These are phyloP conservation scores for Scaeva pyrastri DNA, from an alignment of 2,888 invertebrate species.

Conservation along the genomic window DNA sequence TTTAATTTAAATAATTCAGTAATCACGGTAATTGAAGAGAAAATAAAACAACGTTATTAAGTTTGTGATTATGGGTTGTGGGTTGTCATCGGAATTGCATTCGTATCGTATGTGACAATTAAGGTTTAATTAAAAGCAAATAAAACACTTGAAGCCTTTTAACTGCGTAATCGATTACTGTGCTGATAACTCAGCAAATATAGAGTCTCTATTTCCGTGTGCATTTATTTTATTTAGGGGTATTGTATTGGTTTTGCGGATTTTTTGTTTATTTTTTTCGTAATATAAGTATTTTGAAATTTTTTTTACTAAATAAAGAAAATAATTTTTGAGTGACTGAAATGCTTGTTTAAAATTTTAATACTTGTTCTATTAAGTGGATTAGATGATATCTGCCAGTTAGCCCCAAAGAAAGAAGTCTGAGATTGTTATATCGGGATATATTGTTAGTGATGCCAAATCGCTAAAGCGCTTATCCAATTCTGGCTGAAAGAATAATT, in stretches of 20 bases:
- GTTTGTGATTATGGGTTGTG: not conserved
- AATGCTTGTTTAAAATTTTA: too few species aligned
- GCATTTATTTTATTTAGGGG: not conserved
- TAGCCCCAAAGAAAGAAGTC: too few species aligned
- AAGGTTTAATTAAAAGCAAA: constrained; percentile 59
- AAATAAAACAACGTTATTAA: not conserved
- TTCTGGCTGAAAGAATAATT: too few species aligned
- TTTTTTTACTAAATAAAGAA: too few species aligned
- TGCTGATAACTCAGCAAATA: constrained; percentile 9
- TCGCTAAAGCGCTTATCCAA: too few species aligned
- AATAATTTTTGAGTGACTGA: too few species aligned
- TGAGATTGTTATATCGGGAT: too few species aligned
- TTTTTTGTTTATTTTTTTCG: not conserved
- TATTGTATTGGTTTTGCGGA: not conserved
- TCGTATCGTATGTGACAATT: constrained; percentile 38
- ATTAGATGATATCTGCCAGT: too few species aligned
- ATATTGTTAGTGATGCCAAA: too few species aligned
- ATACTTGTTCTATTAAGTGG: too few species aligned
- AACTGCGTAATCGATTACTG: constrained; percentile 4
- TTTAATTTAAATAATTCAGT: not conserved
- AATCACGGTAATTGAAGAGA: not conserved
- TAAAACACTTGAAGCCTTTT: constrained; percentile 33
- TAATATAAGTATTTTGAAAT: too few species aligned
- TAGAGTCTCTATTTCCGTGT: constrained; percentile 11
- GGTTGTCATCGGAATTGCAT: not conserved